Conservation (phyloP, 1,140 invertebrate genomes). For the Diabrotica virgifera region DNA sequence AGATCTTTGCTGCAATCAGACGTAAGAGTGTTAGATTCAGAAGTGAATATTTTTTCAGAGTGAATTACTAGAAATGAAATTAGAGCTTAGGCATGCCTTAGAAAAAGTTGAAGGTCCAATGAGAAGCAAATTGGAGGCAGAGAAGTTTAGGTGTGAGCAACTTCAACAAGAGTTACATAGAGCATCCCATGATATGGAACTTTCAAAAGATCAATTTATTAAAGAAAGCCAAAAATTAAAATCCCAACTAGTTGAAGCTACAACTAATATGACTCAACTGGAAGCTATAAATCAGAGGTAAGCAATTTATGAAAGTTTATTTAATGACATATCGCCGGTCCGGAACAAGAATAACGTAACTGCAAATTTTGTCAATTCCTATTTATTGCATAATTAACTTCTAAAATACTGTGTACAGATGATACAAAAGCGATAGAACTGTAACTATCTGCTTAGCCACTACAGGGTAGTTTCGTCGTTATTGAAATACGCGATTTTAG, state of each 20-base stretch:
- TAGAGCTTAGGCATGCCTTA: conserved; percentile 39
- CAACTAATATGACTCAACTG: conserved; percentile 35
- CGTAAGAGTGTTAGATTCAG: no score
- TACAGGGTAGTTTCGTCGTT: no score
- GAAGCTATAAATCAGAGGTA: conserved; percentile 31
- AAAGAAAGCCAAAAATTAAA: conserved; percentile 36
- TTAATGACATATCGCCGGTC: background rate
- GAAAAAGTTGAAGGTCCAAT: conserved; percentile 40
- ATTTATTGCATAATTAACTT: no score
- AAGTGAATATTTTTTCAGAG: background rate
- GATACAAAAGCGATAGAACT: no score
- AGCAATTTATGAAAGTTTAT: background rate
- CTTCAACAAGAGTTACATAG: conserved; percentile 31
- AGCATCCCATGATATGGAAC: conserved; percentile 27
- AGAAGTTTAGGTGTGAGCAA: conserved; percentile 29
- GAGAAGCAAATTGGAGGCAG: conserved; percentile 29
- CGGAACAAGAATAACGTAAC: no score
- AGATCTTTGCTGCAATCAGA: no score
- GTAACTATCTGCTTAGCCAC: no score
- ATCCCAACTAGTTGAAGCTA: conserved; percentile 33
- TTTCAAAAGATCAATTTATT: conserved; percentile 23
- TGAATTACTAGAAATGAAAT: conserved; percentile 37
- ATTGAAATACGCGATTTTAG: no score
- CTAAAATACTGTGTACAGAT: no score
- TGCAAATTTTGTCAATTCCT: no score